Evolutionary conservation across 2,888 invertebrate species (phyloP).

Genomic region (Miltochrista miniata): DNA sequence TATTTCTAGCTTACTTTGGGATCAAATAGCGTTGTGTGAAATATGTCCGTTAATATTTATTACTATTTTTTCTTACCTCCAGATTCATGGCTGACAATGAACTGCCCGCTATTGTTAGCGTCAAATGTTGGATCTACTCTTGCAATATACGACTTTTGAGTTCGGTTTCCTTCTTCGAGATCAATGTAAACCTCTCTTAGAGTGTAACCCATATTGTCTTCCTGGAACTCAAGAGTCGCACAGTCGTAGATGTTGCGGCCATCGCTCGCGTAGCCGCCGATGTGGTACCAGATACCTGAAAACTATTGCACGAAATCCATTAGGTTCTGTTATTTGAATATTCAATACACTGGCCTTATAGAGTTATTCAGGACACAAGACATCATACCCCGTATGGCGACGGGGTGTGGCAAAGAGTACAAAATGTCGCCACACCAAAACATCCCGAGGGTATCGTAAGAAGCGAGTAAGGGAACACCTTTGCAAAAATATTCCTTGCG

Average conservation of each 20-base stretch:
- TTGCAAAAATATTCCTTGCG: too few relatives aligned
- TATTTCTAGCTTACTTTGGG: too few relatives aligned
- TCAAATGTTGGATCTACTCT: conserved; percentile 77
- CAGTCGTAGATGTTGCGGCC: conserved; percentile 67
- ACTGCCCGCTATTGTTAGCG: conserved; percentile 68
- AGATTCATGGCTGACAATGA: conserved; percentile 71
- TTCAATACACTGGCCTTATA: too few relatives aligned
- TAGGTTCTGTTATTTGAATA: neutral
- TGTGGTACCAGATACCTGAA: conserved; percentile 76
- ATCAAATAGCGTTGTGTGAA: too few relatives aligned
- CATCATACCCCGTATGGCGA: too few relatives aligned
- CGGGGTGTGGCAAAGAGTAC: too few relatives aligned
- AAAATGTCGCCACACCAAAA: too few relatives aligned
- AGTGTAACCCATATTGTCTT: conserved; percentile 73
- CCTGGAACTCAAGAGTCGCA: conserved; percentile 68
- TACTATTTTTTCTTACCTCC: conserved; percentile 66
- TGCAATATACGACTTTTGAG: conserved; percentile 72
- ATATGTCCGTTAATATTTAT: too few relatives aligned
- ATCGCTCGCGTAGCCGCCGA: conserved; percentile 72
- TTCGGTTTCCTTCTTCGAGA: conserved; percentile 59
- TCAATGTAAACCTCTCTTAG: conserved; percentile 68
- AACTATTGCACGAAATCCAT: conserved; percentile 48
- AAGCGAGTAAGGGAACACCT: too few relatives aligned
- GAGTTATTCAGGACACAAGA: too few relatives aligned
- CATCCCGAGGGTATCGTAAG: too few relatives aligned